Evolutionary conservation across 2,797 vertebrate species (phyloP), one percentile per base, ranked within the genome.

Genomic region (Notolepis coatsorum): DNA sequence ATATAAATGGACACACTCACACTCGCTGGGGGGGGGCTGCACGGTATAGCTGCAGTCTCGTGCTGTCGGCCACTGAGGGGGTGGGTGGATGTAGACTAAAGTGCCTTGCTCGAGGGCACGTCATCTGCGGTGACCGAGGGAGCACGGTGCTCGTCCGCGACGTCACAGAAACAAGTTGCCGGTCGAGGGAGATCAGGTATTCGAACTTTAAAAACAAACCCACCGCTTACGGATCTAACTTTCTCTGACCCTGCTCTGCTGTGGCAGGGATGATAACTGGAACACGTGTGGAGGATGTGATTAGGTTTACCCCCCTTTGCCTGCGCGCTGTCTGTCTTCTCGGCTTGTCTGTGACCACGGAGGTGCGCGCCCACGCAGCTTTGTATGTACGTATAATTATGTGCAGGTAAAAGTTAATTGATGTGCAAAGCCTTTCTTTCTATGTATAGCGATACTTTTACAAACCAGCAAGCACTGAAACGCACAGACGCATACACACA

Each of bases 221-320:
- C 50, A 56, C 28, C 33, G 8, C 5, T 30, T 24, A n/a, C 12
- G 43, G 10, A 35, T 17, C 38, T 13, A 73, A 35, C 28, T 71
- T 39, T 43, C n/a, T 55, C 25, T 58, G 30, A 30, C 20, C 23
- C 71, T 60, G 28, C 51, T 5, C 53, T 58, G 25, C 59, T 61
- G 67, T 43, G 54, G 54, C 60, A 78, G 68, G 72, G 75, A 76
- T 45, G 71, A 75, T 64, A 76, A 86, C 82, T 84, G 85, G 87
- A 90, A 78, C 30, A 72, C 62, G 72, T 65, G 65, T 41, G 61
- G 62, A 71, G 79, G 81, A 75, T 80, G 68, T 62, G 67, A 69
- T 75, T 68, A 77, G 51, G 23, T 53, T 24, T 53, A 2, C 33
- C 71, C 61, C 46, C 8, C 65, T 37, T 53, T 65, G 57, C 58